Percentiles rank a stretch among this genome's conserved stretches.
Conservation (phyloP, 2,888 invertebrate species). For the Pandemis corylana region DNA sequence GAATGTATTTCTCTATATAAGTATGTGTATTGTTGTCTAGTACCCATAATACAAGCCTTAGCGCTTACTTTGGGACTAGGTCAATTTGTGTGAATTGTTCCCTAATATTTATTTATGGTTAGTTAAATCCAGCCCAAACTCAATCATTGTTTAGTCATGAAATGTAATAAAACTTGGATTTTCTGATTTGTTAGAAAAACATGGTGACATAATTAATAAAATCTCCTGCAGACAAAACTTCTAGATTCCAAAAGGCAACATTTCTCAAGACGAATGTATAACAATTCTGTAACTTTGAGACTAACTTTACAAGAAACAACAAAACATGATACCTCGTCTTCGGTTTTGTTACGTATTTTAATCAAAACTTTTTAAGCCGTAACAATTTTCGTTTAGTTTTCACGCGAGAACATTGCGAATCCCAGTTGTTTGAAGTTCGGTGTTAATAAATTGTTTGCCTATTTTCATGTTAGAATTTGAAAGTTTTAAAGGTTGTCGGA, state of each 20-base stretch:
- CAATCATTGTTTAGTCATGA: too few species aligned
- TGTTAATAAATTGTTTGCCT: conserved; percentile 20
- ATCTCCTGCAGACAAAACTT: too few species aligned
- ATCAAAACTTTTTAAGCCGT: conserved; percentile 39
- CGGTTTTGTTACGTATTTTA: conserved; percentile 34
- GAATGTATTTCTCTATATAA: too few species aligned
- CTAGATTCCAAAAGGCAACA: not conserved
- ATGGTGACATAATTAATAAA: too few species aligned
- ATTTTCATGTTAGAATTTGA: not conserved
- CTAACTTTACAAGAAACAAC: conserved; percentile 21
- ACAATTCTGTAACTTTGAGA: conserved; percentile 18
- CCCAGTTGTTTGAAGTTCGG: conserved; percentile 25
- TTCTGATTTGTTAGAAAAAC: too few species aligned
- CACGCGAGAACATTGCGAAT: conserved; percentile 18
- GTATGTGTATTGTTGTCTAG: too few species aligned
- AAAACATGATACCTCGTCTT: conserved; percentile 18
- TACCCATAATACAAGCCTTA: too few species aligned
- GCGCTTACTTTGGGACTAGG: too few species aligned
- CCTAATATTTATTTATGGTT: too few species aligned
- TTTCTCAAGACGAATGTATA: conserved; percentile 11
- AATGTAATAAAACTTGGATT: too few species aligned
- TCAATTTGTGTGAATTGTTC: too few species aligned
- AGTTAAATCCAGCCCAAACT: too few species aligned
- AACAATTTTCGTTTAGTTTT: conserved; percentile 26
- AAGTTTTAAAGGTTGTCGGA: not conserved